A percentile compares a stretch with the other conserved stretches of the same genome.
Evolutionary conservation across 2,113 vertebrate species (phyloP).

Genomic region (Siniperca knerii): DNA sequence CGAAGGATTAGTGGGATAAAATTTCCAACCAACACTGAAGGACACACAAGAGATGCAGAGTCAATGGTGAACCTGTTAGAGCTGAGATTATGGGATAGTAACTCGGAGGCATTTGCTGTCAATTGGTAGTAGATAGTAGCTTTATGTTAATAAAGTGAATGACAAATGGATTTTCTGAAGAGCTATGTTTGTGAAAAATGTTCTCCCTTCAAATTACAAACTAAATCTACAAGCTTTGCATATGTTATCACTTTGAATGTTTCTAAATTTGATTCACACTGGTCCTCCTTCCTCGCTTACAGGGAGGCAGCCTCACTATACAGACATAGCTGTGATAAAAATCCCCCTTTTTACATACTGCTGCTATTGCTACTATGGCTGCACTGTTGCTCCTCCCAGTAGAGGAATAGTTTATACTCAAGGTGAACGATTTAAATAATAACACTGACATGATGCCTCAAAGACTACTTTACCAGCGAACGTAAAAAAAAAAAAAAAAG

Average conservation of each 20-base stretch:
- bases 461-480: background rate
- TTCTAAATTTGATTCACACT: background rate
- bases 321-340: constrained; percentile 23
- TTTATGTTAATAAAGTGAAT: constrained; percentile 30
- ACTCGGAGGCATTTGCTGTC: constrained; percentile 3
- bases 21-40: constrained; percentile 36
- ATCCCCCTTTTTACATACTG: constrained; percentile 18
- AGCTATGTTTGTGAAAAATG: constrained; percentile 7
- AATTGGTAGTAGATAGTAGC: constrained; percentile 4
- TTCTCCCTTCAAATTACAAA: constrained; percentile 1
- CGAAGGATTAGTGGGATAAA: constrained; percentile 50
- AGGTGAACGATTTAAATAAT: background rate
- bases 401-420: background rate
- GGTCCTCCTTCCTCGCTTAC: too few species aligned
- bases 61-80: constrained; percentile 19
- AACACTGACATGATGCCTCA: background rate
- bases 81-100: constrained; percentile 7
- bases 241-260: background rate
- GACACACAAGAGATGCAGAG: background rate
- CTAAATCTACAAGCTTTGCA: background rate
- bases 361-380: background rate
- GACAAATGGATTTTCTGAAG: constrained; percentile 22
- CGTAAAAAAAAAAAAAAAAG: background rate
- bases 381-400: constrained; percentile 7
- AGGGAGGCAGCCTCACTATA: background rate